A percentile compares a stretch with the other conserved stretches of the same genome.
phyloP scores from a whole-genome alignment of 2,888 invertebrate genomes.

The Rhogogaster chlorosoma region DNA sequence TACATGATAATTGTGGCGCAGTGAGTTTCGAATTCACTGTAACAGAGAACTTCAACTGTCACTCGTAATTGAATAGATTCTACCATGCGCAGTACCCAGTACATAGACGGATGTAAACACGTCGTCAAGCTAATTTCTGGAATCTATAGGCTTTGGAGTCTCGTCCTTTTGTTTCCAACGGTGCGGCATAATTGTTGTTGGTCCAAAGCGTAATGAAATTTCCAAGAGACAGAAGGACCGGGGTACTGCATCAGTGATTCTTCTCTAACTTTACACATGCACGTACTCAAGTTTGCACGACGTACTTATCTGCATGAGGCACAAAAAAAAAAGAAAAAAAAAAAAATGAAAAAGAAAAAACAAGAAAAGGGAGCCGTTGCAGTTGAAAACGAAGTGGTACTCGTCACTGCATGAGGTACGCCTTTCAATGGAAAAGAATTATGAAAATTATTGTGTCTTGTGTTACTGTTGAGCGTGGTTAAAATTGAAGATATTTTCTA shows the following conservation, averaged over 20 bases:
- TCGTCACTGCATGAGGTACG: not conserved
- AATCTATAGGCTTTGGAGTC: not conserved
- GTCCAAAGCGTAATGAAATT: not conserved
- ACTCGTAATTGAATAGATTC: slow-evolving; percentile 29
- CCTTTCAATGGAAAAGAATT: not conserved
- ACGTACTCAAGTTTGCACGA: not conserved
- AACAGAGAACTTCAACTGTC: not conserved
- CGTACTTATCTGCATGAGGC: not conserved
- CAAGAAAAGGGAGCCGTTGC: not conserved
- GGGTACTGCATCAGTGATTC: not conserved
- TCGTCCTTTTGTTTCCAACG: not conserved
- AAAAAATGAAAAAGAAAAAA: not conserved
- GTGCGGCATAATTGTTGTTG: not conserved
- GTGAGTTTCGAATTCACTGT: not conserved
- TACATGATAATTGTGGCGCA: too few relatives aligned
- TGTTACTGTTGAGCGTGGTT: not conserved
- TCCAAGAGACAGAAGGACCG: not conserved
- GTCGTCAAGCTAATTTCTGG: not conserved
- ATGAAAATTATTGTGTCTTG: not conserved
- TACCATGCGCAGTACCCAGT: not conserved
- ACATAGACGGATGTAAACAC: not conserved
- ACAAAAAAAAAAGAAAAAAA: not conserved
- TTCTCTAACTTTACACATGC: not conserved
- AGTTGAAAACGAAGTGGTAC: slow-evolving; percentile 4
- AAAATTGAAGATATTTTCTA: not conserved